Evolutionary conservation across 1,140 invertebrate species (phyloP), one percentile per base, ranked within the genome.

Genomic region (Forficula auricularia): DNA sequence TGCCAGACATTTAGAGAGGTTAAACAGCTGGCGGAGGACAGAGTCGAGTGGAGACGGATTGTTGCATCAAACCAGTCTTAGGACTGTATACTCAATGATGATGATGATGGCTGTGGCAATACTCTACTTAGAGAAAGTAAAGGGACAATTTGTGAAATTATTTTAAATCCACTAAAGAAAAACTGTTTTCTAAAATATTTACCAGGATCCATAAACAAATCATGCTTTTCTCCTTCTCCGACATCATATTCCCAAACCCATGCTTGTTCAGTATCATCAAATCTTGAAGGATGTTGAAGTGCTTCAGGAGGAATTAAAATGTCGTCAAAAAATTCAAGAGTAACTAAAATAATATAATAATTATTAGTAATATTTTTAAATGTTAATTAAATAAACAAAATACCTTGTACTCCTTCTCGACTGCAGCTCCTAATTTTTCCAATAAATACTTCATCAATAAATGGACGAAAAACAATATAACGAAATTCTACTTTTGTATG

Each of bases 211-310:
- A 91, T 88, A 55, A 80, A 88, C 15, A 90, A 64, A 55, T 87
- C 81, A 63, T 92, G 88, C 55, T 82, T 85, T 41, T 70, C 71
- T 20, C 81, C 87, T 57, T 83, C 76, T 42, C 79, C 83, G 43
- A 75, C 72, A 14, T 83, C 77, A 62, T 92, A 96, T 57, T 92
- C 83, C 91, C 91, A 96, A 1, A 90, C 75, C 90, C 89, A 96
- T 0, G 81, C 75, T 64, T 94, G 86, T 57, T 95, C 88, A 32
- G 76, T 78, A 65, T 94, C 85, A 67, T 94, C 84, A 66, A 91
- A 96, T 53, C 79, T 73, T 3, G 85, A 88, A 10, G 88, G 88
- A 62, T 91, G 79, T 62, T 90, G 89, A 3, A 96, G 60, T 15
- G 78, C 77, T 55, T 79, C 76, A 8, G 83, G 75, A 42, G 87